Percentiles rank a stretch among this genome's conserved stretches.
Conservation (phyloP, 2,797 vertebrate genomes). For the Thripadectes ignobilis region DNA sequence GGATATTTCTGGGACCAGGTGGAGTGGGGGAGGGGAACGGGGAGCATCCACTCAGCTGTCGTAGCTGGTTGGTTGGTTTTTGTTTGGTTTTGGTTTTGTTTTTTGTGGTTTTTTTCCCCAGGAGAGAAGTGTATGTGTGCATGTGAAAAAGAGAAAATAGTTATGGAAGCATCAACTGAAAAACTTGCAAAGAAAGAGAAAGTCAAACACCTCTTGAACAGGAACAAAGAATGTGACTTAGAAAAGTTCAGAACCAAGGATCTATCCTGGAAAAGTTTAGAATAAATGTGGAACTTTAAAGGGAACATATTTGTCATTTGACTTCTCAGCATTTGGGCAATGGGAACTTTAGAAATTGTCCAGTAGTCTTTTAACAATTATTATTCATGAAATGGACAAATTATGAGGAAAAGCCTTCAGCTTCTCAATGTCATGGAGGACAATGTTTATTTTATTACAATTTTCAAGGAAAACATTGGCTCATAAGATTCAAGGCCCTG, state of each 20-base stretch:
- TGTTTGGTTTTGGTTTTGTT: too few relatives aligned
- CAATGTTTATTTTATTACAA: not conserved
- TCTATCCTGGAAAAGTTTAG: not conserved
- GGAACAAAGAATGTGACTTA: not conserved
- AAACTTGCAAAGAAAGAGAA: not conserved
- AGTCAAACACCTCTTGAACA: accelerated
- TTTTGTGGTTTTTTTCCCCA: too few relatives aligned
- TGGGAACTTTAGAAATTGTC: not conserved
- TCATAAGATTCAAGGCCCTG: not conserved
- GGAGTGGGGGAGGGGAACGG: too few relatives aligned
- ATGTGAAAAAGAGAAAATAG: not conserved
- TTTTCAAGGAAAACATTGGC: not conserved
- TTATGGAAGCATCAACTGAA: not conserved
- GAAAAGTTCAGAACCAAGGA: not conserved
- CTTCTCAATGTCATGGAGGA: not conserved
- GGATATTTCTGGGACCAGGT: too few relatives aligned
- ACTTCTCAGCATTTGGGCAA: not conserved
- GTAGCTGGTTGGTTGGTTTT: too few relatives aligned
- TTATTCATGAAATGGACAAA: not conserved
- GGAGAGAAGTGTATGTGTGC: accelerated
- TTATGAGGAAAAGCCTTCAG: not conserved
- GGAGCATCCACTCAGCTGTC: too few relatives aligned
- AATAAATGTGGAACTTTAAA: not conserved
- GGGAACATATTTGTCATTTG: not conserved
- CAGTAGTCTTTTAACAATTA: not conserved